A percentile compares a stretch with the other conserved stretches of the same genome.
Conservation (phyloP, 30 jellyfish, hydroid and myxozoan genomes). For the Hydra vulgaris region DNA sequence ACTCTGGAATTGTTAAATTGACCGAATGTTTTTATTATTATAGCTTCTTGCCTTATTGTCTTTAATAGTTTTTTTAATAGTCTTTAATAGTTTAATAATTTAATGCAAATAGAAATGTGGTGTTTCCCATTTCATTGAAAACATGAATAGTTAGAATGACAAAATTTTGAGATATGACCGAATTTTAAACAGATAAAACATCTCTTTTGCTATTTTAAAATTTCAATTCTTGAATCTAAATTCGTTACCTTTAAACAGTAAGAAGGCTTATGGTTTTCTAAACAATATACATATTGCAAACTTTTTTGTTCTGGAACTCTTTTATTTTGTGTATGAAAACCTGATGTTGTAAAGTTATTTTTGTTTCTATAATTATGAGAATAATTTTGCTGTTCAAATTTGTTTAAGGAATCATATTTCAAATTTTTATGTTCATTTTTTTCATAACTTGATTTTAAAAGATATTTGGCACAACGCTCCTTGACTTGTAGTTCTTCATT, state of each 20-base stretch:
- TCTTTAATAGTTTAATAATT: too few relatives aligned
- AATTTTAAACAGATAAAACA: slow-evolving; percentile 10
- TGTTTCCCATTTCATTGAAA: slow-evolving; percentile 1
- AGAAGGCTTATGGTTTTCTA: slow-evolving; percentile 1
- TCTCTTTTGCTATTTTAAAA: not conserved
- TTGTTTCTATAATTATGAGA: not conserved
- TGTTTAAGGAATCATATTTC: not conserved
- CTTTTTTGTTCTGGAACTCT: not conserved
- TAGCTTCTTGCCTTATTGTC: too few relatives aligned
- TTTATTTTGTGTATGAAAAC: not conserved
- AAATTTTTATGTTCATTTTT: not conserved
- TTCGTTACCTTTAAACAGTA: not conserved
- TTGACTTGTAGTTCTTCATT: slow-evolving; percentile 3
- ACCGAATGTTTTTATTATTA: too few relatives aligned
- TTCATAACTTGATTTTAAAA: not conserved
- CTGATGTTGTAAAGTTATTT: slow-evolving; percentile 7
- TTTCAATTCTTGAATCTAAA: not conserved
- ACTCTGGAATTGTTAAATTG: too few relatives aligned
- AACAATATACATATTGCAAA: not conserved
- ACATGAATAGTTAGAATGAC: slow-evolving; percentile 8
- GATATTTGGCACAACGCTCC: slow-evolving; percentile 7
- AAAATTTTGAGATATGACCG: not conserved
- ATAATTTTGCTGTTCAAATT: not conserved
- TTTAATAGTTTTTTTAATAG: too few relatives aligned
- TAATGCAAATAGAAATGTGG: not conserved